A percentile compares a stretch with the other conserved stretches of the same genome.
Conservation (phyloP, 2,797 vertebrate species). For the Pangasius mekongensis region DNA sequence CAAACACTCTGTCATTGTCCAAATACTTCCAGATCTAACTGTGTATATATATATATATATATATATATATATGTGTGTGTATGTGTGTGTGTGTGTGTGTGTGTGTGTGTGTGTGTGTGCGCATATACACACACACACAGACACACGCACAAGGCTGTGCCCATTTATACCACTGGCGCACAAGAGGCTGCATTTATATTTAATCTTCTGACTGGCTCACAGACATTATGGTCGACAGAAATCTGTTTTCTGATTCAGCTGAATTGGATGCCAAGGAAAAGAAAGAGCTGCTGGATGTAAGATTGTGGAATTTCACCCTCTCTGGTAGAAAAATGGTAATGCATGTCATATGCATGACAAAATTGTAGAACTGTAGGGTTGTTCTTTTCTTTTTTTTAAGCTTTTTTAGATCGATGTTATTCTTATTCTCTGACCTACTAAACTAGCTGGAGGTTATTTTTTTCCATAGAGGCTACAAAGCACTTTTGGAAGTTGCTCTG, state of each 20-base stretch:
- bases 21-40: no score
- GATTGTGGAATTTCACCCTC: neutral
- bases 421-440: neutral
- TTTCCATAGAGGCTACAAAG: neutral
- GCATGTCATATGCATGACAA: neutral
- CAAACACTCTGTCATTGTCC: no score
- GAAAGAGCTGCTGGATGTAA: neutral
- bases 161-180: neutral
- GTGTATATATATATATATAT: no score
- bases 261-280: neutral
- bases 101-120: no score
- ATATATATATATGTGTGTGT: no score
- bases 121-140: neutral
- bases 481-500: neutral
- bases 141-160: neutral
- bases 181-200: neutral
- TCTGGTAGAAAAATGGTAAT: neutral
- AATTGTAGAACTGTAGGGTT: neutral
- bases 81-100: no score
- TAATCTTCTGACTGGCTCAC: neutral
- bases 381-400: neutral
- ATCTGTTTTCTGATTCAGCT: slow-evolving; percentile 2
- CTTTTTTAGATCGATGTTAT: neutral
- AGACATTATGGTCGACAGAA: slow-evolving; percentile 4
- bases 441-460: neutral